Conservation (phyloP, 2,888 invertebrate species). For the Dynastes hyllus region DNA sequence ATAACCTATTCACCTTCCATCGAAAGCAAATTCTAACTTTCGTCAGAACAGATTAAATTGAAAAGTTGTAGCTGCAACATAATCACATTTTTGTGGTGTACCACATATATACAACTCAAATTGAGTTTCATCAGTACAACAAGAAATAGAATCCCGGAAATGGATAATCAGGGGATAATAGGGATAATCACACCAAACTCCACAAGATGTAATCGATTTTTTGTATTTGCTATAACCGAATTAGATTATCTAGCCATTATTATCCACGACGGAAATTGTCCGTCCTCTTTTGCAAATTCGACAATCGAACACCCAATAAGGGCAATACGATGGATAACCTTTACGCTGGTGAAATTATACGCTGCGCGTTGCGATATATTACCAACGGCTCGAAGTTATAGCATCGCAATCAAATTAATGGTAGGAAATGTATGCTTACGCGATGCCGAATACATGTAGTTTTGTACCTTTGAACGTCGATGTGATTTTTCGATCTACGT, state of each 20-base stretch:
- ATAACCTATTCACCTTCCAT: too few relatives aligned
- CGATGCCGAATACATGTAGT: not conserved
- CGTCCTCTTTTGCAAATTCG: not conserved
- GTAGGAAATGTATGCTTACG: not conserved
- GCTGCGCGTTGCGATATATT: not conserved
- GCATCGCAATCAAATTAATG: conserved; percentile 1
- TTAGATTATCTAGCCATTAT: not conserved
- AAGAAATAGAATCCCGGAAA: too few relatives aligned
- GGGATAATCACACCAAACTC: too few relatives aligned
- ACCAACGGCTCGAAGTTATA: conserved; percentile 2
- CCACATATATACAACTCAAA: too few relatives aligned
- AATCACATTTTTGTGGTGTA: too few relatives aligned
- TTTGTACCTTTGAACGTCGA: not conserved
- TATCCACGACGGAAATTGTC: not conserved
- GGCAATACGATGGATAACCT: conserved; percentile 15
- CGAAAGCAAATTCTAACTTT: too few relatives aligned
- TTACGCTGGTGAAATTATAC: conserved; percentile 16
- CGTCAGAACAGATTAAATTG: too few relatives aligned
- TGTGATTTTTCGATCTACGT: not conserved
- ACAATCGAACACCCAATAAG: not conserved
- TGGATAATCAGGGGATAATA: too few relatives aligned
- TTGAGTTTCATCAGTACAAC: too few relatives aligned
- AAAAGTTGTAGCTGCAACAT: too few relatives aligned
- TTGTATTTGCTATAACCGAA: not conserved
- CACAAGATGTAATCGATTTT: too few relatives aligned